Conservation (phyloP, 1,140 invertebrate genomes). For the Drusus annulatus region DNA sequence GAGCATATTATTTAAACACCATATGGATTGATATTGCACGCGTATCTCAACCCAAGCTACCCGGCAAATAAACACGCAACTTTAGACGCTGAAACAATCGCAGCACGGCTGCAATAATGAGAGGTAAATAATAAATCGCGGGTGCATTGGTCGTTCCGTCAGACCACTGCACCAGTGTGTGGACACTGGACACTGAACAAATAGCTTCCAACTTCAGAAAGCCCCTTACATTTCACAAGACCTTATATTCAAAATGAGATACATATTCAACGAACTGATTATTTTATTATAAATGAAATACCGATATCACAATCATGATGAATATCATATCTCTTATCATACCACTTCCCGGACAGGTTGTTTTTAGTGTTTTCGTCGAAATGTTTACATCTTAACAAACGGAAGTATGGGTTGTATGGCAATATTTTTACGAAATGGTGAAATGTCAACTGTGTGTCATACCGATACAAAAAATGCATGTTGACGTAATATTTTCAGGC, state of each 20-base stretch:
- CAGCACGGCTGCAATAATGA: slow-evolving; percentile 40
- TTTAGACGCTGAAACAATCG: slow-evolving; percentile 17
- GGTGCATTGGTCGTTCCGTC: slow-evolving; percentile 24
- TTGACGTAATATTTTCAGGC: neutral
- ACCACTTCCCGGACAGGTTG: slow-evolving; percentile 12
- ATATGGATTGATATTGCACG: slow-evolving; percentile 4
- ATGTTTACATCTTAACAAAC: slow-evolving; percentile 6
- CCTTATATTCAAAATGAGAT: too few relatives aligned
- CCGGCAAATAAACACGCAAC: slow-evolving; percentile 17
- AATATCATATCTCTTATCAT: slow-evolving; percentile 8
- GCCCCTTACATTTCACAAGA: neutral
- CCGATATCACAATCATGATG: neutral
- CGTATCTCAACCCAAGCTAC: slow-evolving; percentile 20
- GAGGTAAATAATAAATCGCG: slow-evolving; percentile 6
- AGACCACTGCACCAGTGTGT: neutral
- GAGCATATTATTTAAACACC: slow-evolving; percentile 18
- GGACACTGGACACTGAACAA: too few relatives aligned
- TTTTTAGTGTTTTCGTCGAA: slow-evolving; percentile 13
- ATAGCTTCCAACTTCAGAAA: neutral
- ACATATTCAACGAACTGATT: neutral
- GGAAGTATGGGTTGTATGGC: slow-evolving; percentile 1
- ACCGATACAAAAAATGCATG: too few relatives aligned
- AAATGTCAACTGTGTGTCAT: neutral
- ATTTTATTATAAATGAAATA: neutral
- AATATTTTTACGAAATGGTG: neutral